Percentiles rank a stretch among this genome's conserved stretches.
Conservation (phyloP, 2,797 vertebrate species). For the Dromococcyx pavoninus region DNA sequence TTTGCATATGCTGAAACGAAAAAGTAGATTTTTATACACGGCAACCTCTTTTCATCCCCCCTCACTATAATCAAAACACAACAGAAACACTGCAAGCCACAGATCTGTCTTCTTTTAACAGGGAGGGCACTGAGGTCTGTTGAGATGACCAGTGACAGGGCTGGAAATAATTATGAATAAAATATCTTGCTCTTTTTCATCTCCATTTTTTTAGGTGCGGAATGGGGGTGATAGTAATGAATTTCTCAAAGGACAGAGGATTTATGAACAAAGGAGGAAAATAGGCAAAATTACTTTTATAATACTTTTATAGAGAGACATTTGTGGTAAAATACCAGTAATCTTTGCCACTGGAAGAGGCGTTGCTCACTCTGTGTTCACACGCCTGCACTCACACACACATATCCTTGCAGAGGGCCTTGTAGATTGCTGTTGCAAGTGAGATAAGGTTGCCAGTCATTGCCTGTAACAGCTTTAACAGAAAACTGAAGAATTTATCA, state of each 20-base stretch:
- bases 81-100: not conserved
- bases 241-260: not conserved
- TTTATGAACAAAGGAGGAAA: not conserved
- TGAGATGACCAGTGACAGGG: not conserved
- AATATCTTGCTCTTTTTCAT: not conserved
- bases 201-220: not conserved
- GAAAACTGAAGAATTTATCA: not conserved
- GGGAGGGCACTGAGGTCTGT: fast-evolving
- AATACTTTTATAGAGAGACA: not conserved
- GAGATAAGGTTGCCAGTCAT: not conserved
- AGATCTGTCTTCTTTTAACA: not conserved
- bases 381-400: not conserved
- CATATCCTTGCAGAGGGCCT: not conserved
- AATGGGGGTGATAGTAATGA: not conserved
- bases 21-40: not conserved
- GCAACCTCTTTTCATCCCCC: not conserved
- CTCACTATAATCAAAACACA: not conserved
- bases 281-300: not conserved
- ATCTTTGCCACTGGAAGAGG: not conserved
- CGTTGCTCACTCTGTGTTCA: not conserved
- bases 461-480: not conserved
- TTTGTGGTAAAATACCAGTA: not conserved
- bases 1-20: not conserved
- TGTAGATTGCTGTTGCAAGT: not conserved
- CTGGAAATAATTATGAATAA: not conserved